Base-by-base conservation (phyloP, 2,888 invertebrate species). In the Augochlorella aurata region DNA sequence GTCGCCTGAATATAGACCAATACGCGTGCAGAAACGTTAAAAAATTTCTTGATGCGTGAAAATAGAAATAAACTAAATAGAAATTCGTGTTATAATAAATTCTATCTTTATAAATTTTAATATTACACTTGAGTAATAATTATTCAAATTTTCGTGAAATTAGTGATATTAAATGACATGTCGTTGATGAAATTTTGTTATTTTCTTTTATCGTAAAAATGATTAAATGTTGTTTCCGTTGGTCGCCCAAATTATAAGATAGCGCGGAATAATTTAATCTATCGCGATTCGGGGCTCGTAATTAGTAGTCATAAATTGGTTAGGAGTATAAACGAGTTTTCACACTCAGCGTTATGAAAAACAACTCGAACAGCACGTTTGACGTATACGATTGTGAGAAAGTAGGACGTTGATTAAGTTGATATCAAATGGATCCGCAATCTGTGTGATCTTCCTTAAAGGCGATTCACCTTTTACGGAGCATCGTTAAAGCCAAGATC, bases 361-460 rank as follows among this genome's bases (percentile, higher is more conserved):
- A 21, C 21, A 24, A 50, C 10, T 38, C 38, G 38, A 38, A 38
- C 5, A 38, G 7, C 38, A 5, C 38, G 3, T 38, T 7, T 5
- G 7, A 4, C 21, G 5, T 2, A 49, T 58, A 16, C 24, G 44
- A 49, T 70, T 44, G 50, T n/a, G 76, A 49, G 63, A 84, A 82
- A 74, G 67, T 82, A 45, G 79, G 65, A 70, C 67, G 74, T 49
- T 63, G 69, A 77, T 77, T 71, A 52, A 63, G 73, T 24, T 29
- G 29, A 49, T 70, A 47, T 70, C 61, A 38, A 74, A 54, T 54
- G 45, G 45, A 75, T 73, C 45, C 54, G 16, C 49, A 45, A 81
- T 38, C 66, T 68, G 49, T 76, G 77, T 44, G 67, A 68, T 81
- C 50, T 67, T 75, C 77, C 69, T 70, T 81, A 79, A 83, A 29